phyloP scores from a whole-genome alignment of 2,113 vertebrate species.

The Sphaerodactylus townsendi region DNA sequence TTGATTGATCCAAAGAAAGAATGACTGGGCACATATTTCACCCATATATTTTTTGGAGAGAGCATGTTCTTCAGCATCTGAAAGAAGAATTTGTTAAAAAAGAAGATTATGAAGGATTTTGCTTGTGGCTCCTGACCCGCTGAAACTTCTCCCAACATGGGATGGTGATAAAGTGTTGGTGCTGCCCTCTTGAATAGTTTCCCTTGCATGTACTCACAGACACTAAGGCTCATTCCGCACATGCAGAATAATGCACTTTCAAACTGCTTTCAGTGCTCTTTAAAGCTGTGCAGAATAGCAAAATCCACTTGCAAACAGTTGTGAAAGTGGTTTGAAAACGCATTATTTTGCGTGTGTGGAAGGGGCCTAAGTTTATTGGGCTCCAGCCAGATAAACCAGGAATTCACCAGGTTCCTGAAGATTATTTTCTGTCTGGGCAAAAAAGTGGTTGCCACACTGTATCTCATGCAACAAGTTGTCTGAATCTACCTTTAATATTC shows the following conservation, averaged over 20 bases:
- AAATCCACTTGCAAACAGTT: too few relatives aligned
- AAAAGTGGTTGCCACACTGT: neutral
- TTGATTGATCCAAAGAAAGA: slow-evolving; percentile 1
- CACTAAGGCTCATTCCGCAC: too few relatives aligned
- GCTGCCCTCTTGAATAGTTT: neutral
- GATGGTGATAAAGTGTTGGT: neutral
- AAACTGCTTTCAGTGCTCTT: too few relatives aligned
- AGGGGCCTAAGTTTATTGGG: neutral
- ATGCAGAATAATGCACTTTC: too few relatives aligned
- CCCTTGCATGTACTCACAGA: neutral
- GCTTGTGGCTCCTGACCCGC: neutral
- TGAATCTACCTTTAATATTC: neutral
- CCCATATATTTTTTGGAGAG: slow-evolving; percentile 62
- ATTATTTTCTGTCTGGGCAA: neutral
- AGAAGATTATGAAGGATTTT: neutral
- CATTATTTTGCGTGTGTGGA: too few relatives aligned
- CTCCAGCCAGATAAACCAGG: neutral
- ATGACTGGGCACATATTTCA: slow-evolving; percentile 44
- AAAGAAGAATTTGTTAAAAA: neutral
- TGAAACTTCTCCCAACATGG: neutral
- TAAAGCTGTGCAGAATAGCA: too few relatives aligned
- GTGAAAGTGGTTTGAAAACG: too few relatives aligned
- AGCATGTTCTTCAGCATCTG: slow-evolving; percentile 60
- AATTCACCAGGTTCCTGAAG: neutral
- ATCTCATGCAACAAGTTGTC: neutral